Evolutionary conservation across 2,888 invertebrate species (phyloP).

Genomic region (Xestia xanthographa): DNA sequence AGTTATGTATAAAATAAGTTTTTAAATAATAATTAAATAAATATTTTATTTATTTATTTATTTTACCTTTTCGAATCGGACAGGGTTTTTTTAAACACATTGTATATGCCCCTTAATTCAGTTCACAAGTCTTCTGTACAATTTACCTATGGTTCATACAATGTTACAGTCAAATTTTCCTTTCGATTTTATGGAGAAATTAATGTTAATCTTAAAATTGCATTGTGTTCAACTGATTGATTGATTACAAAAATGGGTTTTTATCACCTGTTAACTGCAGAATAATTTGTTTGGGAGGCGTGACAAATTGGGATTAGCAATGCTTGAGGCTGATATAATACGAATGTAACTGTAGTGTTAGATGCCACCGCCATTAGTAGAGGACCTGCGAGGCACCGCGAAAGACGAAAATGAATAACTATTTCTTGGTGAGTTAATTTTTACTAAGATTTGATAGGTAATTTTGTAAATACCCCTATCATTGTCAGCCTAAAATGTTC

Average conservation of each 20-base stretch:
- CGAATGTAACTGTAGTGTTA: neutral
- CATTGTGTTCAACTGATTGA: conserved; percentile 32
- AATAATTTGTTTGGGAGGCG: conserved; percentile 28
- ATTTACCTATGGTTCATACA: neutral
- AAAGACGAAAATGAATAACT: conserved; percentile 27
- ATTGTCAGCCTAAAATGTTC: too few relatives aligned
- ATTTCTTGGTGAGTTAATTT: conserved; percentile 35
- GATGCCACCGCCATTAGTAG: neutral
- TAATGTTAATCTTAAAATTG: conserved; percentile 16
- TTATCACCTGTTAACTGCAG: conserved; percentile 3
- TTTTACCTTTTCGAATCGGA: too few relatives aligned
- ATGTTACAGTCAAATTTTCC: neutral
- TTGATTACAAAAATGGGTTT: conserved; percentile 26
- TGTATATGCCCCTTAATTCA: too few relatives aligned
- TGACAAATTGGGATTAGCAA: conserved; percentile 28
- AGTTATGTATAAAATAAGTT: too few relatives aligned
- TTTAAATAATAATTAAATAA: too few relatives aligned
- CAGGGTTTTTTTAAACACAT: too few relatives aligned
- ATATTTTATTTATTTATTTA: too few relatives aligned
- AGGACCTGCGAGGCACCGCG: neutral
- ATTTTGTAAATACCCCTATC: neutral
- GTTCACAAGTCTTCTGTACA: neutral
- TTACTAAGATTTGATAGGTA: neutral
- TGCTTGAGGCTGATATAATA: conserved; percentile 2
- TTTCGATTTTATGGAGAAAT: neutral